phyloP scores from a whole-genome alignment of 2,888 invertebrate genomes.

The Lasioglossum oenotherae region DNA sequence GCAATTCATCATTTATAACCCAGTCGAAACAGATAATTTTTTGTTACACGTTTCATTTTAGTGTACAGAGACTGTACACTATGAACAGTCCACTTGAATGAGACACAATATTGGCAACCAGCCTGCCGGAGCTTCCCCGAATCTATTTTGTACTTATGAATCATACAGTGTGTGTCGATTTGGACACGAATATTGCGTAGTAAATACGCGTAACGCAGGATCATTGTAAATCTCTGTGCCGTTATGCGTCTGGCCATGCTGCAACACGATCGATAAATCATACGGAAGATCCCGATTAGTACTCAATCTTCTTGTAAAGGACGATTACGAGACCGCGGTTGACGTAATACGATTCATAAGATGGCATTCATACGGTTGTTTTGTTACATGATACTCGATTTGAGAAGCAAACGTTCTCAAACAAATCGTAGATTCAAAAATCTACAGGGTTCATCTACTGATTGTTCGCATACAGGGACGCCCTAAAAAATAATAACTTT shows the following conservation, averaged over 20 bases:
- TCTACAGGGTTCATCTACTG: no score
- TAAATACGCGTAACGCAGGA: slow-evolving; percentile 38
- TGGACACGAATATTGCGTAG: slow-evolving; percentile 54
- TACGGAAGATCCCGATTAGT: neutral
- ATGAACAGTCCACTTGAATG: slow-evolving; percentile 53
- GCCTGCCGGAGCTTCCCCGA: slow-evolving; percentile 60
- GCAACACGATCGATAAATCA: slow-evolving; percentile 9
- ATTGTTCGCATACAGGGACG: no score
- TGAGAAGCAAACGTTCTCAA: neutral
- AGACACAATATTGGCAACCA: slow-evolving; percentile 58
- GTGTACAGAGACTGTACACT: neutral
- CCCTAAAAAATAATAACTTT: no score
- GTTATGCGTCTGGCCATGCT: neutral
- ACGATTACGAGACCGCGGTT: neutral
- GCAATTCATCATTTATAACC: neutral
- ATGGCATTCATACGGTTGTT: neutral
- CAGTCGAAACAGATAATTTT: no score
- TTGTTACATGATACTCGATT: neutral
- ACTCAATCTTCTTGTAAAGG: neutral
- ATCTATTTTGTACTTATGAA: slow-evolving; percentile 71
- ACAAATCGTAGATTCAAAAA: no score
- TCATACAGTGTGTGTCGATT: slow-evolving; percentile 57
- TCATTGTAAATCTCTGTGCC: slow-evolving; percentile 4
- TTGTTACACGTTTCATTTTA: neutral
- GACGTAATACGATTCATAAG: neutral